Base-by-base conservation (phyloP, 2,888 invertebrate species). In the Brachyptera putata region DNA sequence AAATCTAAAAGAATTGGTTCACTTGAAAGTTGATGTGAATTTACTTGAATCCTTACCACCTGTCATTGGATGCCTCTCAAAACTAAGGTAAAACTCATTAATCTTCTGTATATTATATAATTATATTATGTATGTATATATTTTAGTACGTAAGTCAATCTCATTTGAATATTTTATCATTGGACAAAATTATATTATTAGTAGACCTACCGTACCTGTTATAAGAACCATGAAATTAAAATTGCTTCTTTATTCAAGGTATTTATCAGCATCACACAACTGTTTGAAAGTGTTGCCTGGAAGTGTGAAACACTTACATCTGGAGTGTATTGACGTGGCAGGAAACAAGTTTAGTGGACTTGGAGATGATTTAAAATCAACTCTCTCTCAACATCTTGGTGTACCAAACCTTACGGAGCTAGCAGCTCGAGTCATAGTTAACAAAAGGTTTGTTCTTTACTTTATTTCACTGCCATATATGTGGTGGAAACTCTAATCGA, bases 191-290 rank as follows among this genome's bases (percentile, higher is more conserved):
- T n/a, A n/a, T n/a, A n/a, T n/a, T n/a, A n/a, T n/a, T n/a, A n/a
- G n/a, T n/a, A n/a, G n/a, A n/a, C n/a, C n/a, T n/a, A n/a, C n/a
- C n/a, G n/a, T n/a, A n/a, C n/a, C n/a, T n/a, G n/a, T n/a, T n/a
- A n/a, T n/a, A n/a, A n/a, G n/a, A n/a, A n/a, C n/a, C n/a, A n/a
- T n/a, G n/a, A n/a, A n/a, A n/a, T n/a, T n/a, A n/a, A n/a, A n/a
- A n/a, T n/a, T n/a, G n/a, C n/a, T n/a, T n/a, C n/a, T n/a, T n/a
- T 11, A 30, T 30, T 75, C 68, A 70, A 81, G 79, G 68, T 78
- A 77, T 66, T 73, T 86, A 13, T 78, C 79, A 60, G 71, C 82
- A 39, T 78, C 83, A 0, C 74, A 77, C 49, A 87, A 86, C 70
- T 66, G 71, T 13, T 70, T 87, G 43, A 64, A 70, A 37, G 72